Evolutionary conservation across 2,113 vertebrate genomes (phyloP).

Genomic region (Sylvietta virens): DNA sequence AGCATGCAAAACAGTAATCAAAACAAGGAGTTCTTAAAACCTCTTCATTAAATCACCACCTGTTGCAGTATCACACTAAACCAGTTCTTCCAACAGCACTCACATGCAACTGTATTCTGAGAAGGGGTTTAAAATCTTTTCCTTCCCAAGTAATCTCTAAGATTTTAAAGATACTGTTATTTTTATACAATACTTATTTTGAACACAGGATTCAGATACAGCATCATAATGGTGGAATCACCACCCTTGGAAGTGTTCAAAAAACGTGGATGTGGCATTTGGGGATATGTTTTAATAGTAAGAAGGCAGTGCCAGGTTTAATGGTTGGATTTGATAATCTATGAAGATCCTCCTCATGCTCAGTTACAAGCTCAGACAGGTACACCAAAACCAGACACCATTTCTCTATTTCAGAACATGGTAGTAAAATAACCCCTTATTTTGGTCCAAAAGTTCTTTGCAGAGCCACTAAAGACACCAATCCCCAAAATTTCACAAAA

Average conservation of each 20-base stretch:
- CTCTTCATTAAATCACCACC: neutral
- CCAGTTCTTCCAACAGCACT: neutral
- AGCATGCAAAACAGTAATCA: neutral
- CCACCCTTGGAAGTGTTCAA: neutral
- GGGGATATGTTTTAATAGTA: neutral
- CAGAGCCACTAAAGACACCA: neutral
- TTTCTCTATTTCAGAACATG: neutral
- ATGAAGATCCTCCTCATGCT: neutral
- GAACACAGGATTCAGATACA: neutral
- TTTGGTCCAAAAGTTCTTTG: neutral
- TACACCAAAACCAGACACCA: neutral
- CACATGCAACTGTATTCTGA: neutral
- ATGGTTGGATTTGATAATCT: neutral
- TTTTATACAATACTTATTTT: neutral
- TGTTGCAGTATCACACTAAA: neutral
- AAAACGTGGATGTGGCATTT: neutral
- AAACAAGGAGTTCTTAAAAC: neutral
- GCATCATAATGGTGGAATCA: neutral
- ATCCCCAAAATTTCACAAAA: neutral
- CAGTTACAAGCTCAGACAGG: neutral
- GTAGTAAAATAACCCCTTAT: neutral
- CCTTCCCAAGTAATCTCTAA: neutral
- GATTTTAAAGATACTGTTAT: neutral
- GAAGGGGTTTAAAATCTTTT: neutral
- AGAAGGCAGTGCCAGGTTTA: neutral